phyloP scores from a whole-genome alignment of 2,113 vertebrate genomes.

The Raja brachyura region DNA sequence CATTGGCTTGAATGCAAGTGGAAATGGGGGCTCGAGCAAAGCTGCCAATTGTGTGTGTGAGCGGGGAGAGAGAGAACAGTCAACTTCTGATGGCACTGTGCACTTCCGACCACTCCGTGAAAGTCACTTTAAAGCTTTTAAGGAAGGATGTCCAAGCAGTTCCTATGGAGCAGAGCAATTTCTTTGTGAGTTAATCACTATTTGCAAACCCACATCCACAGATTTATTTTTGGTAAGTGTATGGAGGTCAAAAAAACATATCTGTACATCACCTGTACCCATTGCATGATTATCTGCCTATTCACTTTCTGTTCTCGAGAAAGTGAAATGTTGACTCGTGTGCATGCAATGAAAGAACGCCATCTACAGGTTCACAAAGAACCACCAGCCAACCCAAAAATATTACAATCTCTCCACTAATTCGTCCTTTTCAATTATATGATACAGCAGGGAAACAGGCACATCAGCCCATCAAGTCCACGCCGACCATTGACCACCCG shows the following conservation, averaged over 20 bases:
- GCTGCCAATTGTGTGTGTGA: not conserved
- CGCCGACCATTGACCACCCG: too few species aligned
- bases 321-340: not conserved
- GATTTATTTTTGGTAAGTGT: not conserved
- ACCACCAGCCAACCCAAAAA: not conserved
- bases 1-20: not conserved
- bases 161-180: not conserved
- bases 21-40: not conserved
- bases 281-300: too few species aligned
- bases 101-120: not conserved
- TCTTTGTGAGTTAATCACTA: not conserved
- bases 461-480: too few species aligned
- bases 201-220: not conserved
- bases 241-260: not conserved
- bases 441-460: too few species aligned
- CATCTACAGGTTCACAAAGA: not conserved
- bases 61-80: not conserved
- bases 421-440: too few species aligned
- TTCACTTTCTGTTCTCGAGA: not conserved
- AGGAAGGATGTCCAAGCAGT: not conserved
- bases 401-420: not conserved
- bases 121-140: not conserved
- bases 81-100: not conserved
- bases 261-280: not conserved
- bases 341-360: not conserved